phyloP scores from a whole-genome alignment of 2,113 vertebrate species.

The Sapajus apella region DNA sequence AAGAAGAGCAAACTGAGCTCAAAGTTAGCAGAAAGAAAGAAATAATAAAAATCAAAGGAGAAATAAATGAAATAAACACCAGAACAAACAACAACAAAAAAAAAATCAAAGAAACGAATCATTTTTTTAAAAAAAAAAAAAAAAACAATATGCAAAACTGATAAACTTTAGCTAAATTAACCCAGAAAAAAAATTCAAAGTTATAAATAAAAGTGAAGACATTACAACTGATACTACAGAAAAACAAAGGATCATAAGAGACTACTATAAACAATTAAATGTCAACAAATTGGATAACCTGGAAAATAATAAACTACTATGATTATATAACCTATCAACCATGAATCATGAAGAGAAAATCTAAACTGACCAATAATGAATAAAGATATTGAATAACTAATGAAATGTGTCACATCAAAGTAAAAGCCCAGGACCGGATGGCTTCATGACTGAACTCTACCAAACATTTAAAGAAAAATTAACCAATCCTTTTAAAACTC shows the following conservation, averaged over 20 bases:
- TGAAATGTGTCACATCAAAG: background rate
- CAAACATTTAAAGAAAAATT: background rate
- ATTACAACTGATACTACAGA: background rate
- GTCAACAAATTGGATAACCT: background rate
- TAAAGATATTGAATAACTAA: background rate
- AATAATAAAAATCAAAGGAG: background rate
- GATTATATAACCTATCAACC: background rate
- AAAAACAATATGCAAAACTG: background rate
- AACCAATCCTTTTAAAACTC: background rate
- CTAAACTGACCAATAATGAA: background rate
- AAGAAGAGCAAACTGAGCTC: background rate
- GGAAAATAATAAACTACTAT: background rate
- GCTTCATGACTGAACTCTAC: background rate
- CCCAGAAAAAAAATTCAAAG: background rate
- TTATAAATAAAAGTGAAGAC: background rate
- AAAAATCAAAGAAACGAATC: background rate
- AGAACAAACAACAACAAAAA: background rate
- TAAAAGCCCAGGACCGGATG: background rate
- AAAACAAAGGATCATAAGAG: background rate
- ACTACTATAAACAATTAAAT: background rate
- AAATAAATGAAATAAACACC: background rate
- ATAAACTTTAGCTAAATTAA: background rate
- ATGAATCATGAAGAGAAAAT: background rate
- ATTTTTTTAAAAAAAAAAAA: background rate
- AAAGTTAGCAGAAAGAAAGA: background rate